Conservation (phyloP, 2,888 invertebrate genomes). For the Hirtodrosophila trivittata region DNA sequence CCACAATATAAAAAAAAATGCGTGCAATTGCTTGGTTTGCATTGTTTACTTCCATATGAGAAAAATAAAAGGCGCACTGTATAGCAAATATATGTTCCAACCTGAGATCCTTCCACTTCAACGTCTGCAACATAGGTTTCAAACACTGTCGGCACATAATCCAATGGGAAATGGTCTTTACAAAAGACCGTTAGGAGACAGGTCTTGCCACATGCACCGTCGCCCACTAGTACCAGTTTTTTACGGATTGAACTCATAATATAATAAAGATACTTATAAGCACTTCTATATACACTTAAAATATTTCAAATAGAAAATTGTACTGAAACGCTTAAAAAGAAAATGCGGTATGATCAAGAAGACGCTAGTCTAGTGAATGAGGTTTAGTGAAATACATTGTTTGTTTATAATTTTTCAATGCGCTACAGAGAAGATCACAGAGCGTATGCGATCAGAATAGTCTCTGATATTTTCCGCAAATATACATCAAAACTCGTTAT, state of each 20-base stretch:
- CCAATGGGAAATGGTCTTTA: constrained; percentile 99
- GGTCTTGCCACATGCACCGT: constrained; percentile 99
- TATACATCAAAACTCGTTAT: too few species aligned
- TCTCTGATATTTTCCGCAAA: too few species aligned
- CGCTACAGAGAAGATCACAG: constrained; percentile 24
- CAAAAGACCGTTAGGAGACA: constrained; percentile 98
- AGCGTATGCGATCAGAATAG: too few species aligned
- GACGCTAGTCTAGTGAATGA: constrained; percentile 20
- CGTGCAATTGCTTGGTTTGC: too few species aligned
- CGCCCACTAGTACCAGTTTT: constrained; percentile 98
- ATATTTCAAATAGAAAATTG: background rate
- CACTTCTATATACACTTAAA: background rate
- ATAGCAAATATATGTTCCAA: constrained; percentile 48
- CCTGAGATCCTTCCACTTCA: constrained; percentile 97
- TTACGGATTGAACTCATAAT: constrained; percentile 96
- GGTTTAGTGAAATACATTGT: constrained; percentile 26
- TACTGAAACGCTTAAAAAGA: constrained; percentile 83
- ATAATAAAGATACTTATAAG: background rate
- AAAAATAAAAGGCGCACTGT: background rate
- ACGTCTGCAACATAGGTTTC: constrained; percentile 99
- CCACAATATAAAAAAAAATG: too few species aligned
- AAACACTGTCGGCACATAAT: constrained; percentile 99
- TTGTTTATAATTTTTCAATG: constrained; percentile 51
- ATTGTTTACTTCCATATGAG: too few species aligned
- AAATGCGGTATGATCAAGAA: constrained; percentile 8